A percentile compares a stretch with the other conserved stretches of the same genome.
Conservation (phyloP, 1,140 invertebrate species). For the Ephestia elutella region DNA sequence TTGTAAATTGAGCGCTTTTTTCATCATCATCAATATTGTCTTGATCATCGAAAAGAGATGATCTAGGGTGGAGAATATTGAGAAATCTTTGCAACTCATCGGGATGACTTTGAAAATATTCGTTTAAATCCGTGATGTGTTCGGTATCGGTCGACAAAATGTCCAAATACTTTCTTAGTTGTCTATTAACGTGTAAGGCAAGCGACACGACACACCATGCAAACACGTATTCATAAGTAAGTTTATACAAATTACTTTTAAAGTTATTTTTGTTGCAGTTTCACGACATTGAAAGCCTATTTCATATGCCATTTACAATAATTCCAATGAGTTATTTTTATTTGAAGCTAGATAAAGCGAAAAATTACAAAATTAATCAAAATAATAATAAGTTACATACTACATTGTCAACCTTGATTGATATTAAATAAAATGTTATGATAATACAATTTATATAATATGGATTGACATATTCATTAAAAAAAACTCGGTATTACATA, state of each 20-base stretch:
- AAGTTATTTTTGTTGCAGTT: conserved; percentile 2
- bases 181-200: conserved; percentile 46
- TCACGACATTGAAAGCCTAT: conserved; percentile 3
- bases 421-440: too few relatives aligned
- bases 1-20: conserved; percentile 39
- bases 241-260: conserved; percentile 19
- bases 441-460: too few relatives aligned
- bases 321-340: neutral
- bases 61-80: conserved; percentile 55
- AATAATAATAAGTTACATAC: too few relatives aligned
- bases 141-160: conserved; percentile 69
- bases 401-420: too few relatives aligned
- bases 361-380: neutral
- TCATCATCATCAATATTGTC: conserved; percentile 60
- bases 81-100: conserved; percentile 56
- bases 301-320: neutral
- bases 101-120: conserved; percentile 60
- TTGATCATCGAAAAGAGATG: conserved; percentile 49
- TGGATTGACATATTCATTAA: too few relatives aligned
- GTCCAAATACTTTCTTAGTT: conserved; percentile 72
- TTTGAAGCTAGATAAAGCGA: neutral
- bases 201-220: conserved; percentile 66
- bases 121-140: conserved; percentile 48
- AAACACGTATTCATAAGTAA: conserved; percentile 56
- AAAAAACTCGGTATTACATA: too few relatives aligned